Base-by-base conservation (phyloP, 1,140 invertebrate genomes). In the Mactra quadrangularis region DNA sequence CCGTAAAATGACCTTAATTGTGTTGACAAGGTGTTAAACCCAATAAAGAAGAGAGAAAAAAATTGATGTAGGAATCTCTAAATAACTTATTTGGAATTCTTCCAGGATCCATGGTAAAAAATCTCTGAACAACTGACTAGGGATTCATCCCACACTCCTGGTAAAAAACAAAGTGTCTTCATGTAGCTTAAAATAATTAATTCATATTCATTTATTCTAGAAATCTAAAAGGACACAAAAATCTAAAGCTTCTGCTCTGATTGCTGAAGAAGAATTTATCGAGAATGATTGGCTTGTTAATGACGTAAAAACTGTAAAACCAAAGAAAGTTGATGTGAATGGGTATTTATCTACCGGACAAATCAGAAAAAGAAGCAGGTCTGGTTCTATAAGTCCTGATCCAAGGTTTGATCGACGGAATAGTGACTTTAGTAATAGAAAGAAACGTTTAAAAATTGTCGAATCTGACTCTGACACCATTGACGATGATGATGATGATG, bases 261-360 rank as follows among this genome's bases (percentile, higher is more conserved):
- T 82, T 22, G 27, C n/a, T 22, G 78, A 82, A 53, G 79, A 74
- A 52, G 71, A 82, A 45, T 35, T 64, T 22, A 62, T 82, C 0
- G 60, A 41, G 4, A 62, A 82, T 62, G 79, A 82, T 55, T 82
- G 79, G 79, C 55, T 82, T 31, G 62, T 72, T 35, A 57, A 82
- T 75, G 79, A 82, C 62, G 13, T 82, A 19, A 52, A 47, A 53
- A 38, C 57, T 17, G n/a, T 11, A 0, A 81, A 81, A 71, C 52
- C 35, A 29, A 71, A 53, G 50, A 82, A 82, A 35, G 41, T 71
- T 29, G 78, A 82, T 38, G 47, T 68, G 4, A 62, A 71, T 22
- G 79, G 79, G 3, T 47, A 45, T 17, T 33, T 82, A 0, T 74
- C 79, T 13, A 62, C 79, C 15, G 52, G n/a, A 47, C 50, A 52